phyloP scores from a whole-genome alignment of 2,113 vertebrate species.

The Pseudorectes ferrugineus region DNA sequence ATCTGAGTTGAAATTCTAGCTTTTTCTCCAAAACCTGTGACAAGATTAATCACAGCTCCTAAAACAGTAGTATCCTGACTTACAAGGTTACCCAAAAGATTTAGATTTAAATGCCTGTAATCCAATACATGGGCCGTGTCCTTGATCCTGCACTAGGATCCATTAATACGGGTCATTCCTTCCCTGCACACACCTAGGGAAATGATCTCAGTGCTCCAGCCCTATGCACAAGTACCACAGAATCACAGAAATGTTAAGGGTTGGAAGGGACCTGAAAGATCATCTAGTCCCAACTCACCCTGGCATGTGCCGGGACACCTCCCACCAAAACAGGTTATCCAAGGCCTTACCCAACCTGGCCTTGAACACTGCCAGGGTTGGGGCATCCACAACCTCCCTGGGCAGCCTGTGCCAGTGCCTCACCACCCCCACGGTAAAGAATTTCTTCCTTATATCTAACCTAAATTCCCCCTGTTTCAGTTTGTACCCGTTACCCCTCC shows the following conservation, averaged over 20 bases:
- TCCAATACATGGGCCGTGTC: neutral
- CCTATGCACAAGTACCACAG: neutral
- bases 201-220: neutral
- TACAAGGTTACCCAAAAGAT: neutral
- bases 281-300: neutral
- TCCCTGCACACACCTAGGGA: neutral
- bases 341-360: neutral
- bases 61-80: neutral
- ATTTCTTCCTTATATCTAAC: neutral
- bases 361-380: neutral
- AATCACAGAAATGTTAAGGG: neutral
- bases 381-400: neutral
- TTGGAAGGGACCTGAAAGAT: neutral
- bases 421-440: neutral
- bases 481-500: too few species aligned
- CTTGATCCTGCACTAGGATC: neutral
- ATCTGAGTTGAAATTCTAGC: neutral
- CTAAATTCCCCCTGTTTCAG: neutral
- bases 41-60: slow-evolving; percentile 16
- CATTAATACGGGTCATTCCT: neutral
- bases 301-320: neutral
- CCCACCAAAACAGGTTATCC: neutral
- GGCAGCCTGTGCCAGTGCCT: too few species aligned
- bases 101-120: slow-evolving; percentile 4
- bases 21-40: neutral